Evolutionary conservation across 2,797 vertebrate species (phyloP), one percentile per base, ranked within the genome.

Genomic region (Takifugu ocellatus): DNA sequence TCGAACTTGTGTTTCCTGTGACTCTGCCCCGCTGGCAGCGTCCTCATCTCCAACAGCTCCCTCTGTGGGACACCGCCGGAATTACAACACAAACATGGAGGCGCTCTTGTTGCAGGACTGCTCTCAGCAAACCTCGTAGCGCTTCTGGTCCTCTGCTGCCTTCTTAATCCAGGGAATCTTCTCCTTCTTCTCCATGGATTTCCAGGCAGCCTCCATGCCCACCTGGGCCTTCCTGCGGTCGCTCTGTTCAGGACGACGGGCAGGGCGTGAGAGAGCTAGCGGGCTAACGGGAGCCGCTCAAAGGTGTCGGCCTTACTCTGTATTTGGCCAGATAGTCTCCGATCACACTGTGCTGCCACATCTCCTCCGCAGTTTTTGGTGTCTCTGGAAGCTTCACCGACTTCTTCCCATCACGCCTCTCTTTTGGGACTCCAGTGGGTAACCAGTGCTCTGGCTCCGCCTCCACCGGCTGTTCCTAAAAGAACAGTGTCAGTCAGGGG

Each of bases 111-210:
- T 5, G 36, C 27, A 14, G 10, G 5, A 10, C 33, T 12, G 36
- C 36, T 1, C 8, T 5, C 81, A 87, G 81, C 85, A 72, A 84
- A 92, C 92, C 90, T 93, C 92, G 59, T 92, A 93, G 83, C 92
- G 77, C 68, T 92, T 93, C 90, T 93, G 92, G 77, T 92, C 91
- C 77, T 93, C 92, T 0, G 92, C 92, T 0, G 92, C 92, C 59
- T 92, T 92, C 74, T 93, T 93, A 72, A 93, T 93, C 92, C 92
- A 93, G 0, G 87, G 85, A 33, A 93, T 93, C 73, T 93, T 93
- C 82, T 93, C 91, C 61, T 93, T 93, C 79, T 93, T 93, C 69
- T 93, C 92, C 91, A 93, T 92, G 0, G 87, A 82, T 71, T 90
- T 92, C 92, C 92, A 93, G 1, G 90, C 80, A 0, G 87, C 77